Conservation (phyloP, 2,797 vertebrate species). For the Smutsia temminckii region DNA sequence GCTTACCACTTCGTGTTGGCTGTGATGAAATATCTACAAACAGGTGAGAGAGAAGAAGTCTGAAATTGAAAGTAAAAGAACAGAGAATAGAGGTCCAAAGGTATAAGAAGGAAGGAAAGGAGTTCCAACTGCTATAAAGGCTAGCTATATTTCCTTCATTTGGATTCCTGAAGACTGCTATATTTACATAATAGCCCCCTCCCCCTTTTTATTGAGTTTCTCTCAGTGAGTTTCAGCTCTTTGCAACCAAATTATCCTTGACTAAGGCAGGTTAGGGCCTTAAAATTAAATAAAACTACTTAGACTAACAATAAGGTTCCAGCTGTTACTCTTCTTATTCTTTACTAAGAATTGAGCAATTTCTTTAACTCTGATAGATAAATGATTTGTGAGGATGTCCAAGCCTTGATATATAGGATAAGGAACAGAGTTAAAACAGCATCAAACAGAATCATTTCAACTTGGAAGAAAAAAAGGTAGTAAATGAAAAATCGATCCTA, state of each 20-base stretch:
- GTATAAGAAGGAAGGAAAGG: neutral
- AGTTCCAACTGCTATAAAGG: neutral
- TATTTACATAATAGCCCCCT: neutral
- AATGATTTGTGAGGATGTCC: neutral
- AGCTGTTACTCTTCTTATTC: neutral
- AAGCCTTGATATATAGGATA: neutral
- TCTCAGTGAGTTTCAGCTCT: neutral
- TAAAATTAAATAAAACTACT: constrained; percentile 23
- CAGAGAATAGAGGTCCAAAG: neutral
- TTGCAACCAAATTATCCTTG: constrained; percentile 40
- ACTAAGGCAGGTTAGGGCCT: neutral
- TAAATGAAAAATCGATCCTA: neutral
- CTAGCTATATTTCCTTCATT: neutral
- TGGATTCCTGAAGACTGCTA: neutral
- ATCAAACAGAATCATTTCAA: neutral
- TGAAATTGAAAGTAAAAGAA: neutral
- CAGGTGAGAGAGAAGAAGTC: neutral
- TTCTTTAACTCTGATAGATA: neutral
- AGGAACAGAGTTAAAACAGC: neutral
- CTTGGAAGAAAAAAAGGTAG: neutral
- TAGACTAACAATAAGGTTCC: neutral
- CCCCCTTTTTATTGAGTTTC: neutral
- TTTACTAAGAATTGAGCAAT: neutral
- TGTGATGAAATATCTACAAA: neutral
- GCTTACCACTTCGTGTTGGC: neutral